These are phyloP conservation scores for Argyresthia goedartella DNA, from an alignment of 2,888 invertebrate genomes.

Conservation along the genomic window DNA sequence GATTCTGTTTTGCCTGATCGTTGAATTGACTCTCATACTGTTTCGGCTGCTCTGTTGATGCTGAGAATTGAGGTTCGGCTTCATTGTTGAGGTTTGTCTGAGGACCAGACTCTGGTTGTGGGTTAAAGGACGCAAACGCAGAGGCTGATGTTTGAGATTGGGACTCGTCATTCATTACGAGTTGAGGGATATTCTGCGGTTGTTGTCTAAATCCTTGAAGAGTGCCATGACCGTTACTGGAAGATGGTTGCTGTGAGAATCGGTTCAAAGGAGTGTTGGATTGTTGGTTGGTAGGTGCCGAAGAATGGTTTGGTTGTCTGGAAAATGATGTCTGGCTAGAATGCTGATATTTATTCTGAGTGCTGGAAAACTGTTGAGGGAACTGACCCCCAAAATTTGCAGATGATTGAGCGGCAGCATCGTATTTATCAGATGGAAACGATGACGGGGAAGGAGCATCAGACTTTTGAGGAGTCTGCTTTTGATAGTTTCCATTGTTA, in stretches of 20 bases:
- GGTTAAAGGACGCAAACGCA: constrained; percentile 9
- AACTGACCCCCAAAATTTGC: not conserved
- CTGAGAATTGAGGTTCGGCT: not conserved
- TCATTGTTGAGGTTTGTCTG: not conserved
- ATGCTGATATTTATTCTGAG: not conserved
- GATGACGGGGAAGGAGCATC: not conserved
- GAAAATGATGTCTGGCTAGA: not conserved
- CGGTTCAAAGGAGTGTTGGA: not conserved
- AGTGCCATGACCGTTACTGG: too few relatives aligned
- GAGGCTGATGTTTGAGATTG: constrained; percentile 7
- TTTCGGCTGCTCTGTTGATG: constrained; percentile 1
- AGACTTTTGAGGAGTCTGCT: not conserved
- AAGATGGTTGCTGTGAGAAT: not conserved
- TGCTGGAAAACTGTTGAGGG: not conserved
- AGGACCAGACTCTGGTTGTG: not conserved
- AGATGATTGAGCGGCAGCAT: not conserved
- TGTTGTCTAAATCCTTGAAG: not conserved
- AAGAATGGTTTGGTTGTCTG: not conserved
- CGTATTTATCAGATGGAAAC: not conserved
- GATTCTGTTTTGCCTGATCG: constrained; percentile 10
- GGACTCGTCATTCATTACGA: not conserved
- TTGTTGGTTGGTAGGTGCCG: too few relatives aligned
- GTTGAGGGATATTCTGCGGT: not conserved
- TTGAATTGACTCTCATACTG: constrained; percentile 5
- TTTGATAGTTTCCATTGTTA: not conserved